Evolutionary conservation across 2,113 vertebrate genomes (phyloP), one percentile per base, ranked within the genome.

Genomic region (Microcebus ravelobensis): DNA sequence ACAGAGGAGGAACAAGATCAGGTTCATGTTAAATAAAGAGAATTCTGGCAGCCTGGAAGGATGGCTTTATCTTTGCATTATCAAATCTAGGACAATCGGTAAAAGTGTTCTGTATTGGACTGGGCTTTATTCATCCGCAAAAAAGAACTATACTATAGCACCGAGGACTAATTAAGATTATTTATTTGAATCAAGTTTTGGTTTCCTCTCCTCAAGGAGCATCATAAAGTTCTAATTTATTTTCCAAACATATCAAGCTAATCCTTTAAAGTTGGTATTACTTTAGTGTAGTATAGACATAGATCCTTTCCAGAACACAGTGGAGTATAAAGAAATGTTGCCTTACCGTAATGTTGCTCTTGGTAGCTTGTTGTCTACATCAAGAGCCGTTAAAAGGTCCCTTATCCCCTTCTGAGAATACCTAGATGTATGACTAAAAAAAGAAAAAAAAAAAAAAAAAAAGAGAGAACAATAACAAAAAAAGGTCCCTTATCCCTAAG

Each of bases 181-280:
- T 31, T 91, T 80, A 93, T 94, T 61, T 81, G 71, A 91, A 71
- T 92, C 21, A 67, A 39, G 12, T 57, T 79, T 92, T 48, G 61
- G 31, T 81, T 91, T 85, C n/a, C 12, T 76, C 3, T 92, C 52
- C 57, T 93, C 25, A 88, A 80, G 70, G 6, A 63, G 21, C 76
- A 6, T 80, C 50, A 70, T 17, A 57, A 20, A 94, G 52, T 95
- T 74, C 68, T 79, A 76, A 79, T 76, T 90, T 87, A 45, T 36
- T 87, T 68, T 84, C 77, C 57, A 79, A 91, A 85, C 57, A 81
- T 55, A 29, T 90, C 36, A 95, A 50, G 52, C 31, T 55, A 91
- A 68, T 67, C 39, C 12, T 42, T 82, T 57, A 73, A 73, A 94
- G 29, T 52, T 81, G 45, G 57, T 61, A 57, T 48, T 61, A 91